phyloP scores from a whole-genome alignment of 2,113 vertebrate species.

The Antidorcas marsupialis region DNA sequence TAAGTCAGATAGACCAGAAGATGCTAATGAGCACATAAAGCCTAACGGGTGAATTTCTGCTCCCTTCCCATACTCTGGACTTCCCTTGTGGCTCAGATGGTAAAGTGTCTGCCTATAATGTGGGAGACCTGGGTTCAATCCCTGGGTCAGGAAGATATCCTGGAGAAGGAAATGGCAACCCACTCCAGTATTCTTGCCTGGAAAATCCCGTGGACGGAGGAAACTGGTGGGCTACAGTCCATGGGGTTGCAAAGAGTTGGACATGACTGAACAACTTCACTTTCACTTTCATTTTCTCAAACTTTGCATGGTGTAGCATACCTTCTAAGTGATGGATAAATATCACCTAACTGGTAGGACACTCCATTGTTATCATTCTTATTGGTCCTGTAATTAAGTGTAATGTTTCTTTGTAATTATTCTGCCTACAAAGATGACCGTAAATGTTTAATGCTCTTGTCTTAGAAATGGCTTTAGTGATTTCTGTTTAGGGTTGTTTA shows the following conservation, averaged over 20 bases:
- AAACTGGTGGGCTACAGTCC: background rate
- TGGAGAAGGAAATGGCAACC: background rate
- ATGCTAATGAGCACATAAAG: background rate
- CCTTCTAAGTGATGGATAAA: background rate
- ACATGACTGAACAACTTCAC: rapidly evolving
- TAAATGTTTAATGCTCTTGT: background rate
- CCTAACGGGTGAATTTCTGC: background rate
- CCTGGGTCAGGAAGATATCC: background rate
- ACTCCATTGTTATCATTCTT: background rate
- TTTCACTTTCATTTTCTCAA: background rate
- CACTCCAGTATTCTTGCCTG: background rate
- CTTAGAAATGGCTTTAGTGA: background rate
- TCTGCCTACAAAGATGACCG: background rate
- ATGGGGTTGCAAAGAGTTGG: background rate
- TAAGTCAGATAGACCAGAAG: background rate
- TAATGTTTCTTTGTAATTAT: background rate
- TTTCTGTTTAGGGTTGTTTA: background rate
- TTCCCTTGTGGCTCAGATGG: background rate
- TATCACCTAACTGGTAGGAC: background rate
- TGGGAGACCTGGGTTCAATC: rapidly evolving
- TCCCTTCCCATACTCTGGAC: background rate
- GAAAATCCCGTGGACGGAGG: background rate
- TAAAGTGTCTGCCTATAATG: background rate
- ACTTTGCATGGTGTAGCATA: background rate
- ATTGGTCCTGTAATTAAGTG: background rate